phyloP scores from a whole-genome alignment of 1,140 invertebrate genomes.

The Drosophila cardini region DNA sequence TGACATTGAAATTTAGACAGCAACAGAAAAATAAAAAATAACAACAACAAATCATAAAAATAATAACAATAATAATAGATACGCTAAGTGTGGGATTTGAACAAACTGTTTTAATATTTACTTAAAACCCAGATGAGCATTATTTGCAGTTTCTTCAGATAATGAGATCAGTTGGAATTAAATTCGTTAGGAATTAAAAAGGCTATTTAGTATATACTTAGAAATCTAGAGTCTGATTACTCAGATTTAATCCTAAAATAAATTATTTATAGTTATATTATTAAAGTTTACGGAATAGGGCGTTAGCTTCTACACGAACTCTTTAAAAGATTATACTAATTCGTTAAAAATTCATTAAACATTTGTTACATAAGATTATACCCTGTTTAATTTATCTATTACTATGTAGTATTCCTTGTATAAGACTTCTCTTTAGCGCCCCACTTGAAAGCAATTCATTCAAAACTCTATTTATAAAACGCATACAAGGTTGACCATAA shows the following conservation, averaged over 20 bases:
- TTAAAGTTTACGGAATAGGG: too few species aligned
- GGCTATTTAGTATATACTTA: too few species aligned
- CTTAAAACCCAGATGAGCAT: slow-evolving; percentile 5
- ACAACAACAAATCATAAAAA: too few species aligned
- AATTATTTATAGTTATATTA: too few species aligned
- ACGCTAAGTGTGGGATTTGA: slow-evolving; percentile 46
- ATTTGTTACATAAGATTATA: background rate
- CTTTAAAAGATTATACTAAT: too few species aligned
- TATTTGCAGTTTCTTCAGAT: background rate
- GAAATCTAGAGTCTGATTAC: too few species aligned
- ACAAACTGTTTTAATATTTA: slow-evolving; percentile 74
- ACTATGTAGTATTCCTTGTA: background rate
- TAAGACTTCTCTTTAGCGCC: background rate
- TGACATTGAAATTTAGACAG: slow-evolving; percentile 70
- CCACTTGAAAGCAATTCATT: background rate
- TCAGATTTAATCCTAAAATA: too few species aligned
- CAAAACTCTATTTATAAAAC: slow-evolving; percentile 11
- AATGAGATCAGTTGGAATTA: background rate
- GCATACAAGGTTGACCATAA: background rate
- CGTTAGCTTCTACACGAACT: too few species aligned
- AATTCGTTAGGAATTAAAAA: too few species aligned
- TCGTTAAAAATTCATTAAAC: background rate
- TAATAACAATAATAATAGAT: slow-evolving; percentile 32
- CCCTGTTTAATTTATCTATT: too few species aligned
- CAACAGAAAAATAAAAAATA: too few species aligned